phyloP scores from a whole-genome alignment of 1,140 invertebrate genomes.

The Scaptomyza pallida region DNA sequence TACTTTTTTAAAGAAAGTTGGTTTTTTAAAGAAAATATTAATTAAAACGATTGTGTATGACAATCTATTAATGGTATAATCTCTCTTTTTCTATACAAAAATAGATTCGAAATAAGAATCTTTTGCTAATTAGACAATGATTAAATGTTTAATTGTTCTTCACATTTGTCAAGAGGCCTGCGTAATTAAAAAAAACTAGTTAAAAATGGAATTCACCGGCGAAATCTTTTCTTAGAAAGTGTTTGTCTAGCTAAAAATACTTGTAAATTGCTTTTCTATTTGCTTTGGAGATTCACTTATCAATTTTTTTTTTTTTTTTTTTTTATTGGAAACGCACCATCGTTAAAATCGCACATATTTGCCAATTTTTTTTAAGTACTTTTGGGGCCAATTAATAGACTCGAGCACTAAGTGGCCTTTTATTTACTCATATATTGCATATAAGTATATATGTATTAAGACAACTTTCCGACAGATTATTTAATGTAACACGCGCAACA shows the following conservation, averaged over 20 bases:
- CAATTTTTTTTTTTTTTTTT: not conserved
- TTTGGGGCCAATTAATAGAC: constrained; percentile 6
- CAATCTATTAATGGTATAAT: too few relatives aligned
- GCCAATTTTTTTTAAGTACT: constrained; percentile 12
- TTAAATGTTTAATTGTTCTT: too few relatives aligned
- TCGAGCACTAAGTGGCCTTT: constrained; percentile 16
- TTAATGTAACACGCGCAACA: constrained; percentile 36
- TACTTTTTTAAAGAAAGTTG: too few relatives aligned
- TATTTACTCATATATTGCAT: constrained; percentile 7
- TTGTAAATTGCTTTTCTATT: constrained; percentile 11
- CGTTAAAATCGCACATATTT: constrained; percentile 32
- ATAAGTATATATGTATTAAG: not conserved
- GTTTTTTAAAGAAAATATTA: too few relatives aligned
- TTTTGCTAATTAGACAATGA: too few relatives aligned
- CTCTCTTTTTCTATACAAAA: too few relatives aligned
- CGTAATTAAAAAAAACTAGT: not conserved
- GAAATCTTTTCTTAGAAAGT: not conserved
- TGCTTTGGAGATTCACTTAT: constrained; percentile 19
- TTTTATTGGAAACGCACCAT: constrained; percentile 30
- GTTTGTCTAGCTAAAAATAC: not conserved
- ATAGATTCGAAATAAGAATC: too few relatives aligned
- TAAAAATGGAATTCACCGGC: not conserved
- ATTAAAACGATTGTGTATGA: too few relatives aligned
- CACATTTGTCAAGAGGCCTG: not conserved
- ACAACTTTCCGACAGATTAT: constrained; percentile 9